phyloP scores from a whole-genome alignment of 2,797 vertebrate species.

The Crypturellus tataupa region DNA sequence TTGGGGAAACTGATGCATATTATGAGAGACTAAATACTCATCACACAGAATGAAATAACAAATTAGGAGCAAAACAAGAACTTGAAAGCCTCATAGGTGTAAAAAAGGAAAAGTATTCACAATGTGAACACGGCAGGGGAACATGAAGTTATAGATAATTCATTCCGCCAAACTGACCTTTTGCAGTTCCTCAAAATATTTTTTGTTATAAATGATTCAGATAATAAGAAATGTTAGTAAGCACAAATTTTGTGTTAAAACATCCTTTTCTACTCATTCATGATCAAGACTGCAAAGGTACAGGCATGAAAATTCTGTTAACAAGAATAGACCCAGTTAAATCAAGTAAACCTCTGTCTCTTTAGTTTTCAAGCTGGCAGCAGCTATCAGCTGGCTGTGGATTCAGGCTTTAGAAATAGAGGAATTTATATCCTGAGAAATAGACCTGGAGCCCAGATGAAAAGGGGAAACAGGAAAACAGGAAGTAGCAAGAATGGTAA shows the following conservation, averaged over 20 bases:
- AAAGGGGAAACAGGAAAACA: rapidly evolving
- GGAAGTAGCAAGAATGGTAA: neutral
- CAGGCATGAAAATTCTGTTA: neutral
- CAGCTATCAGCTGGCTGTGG: neutral
- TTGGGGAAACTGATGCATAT: neutral
- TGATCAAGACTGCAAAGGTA: neutral
- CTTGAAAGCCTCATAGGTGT: neutral
- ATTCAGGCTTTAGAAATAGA: neutral
- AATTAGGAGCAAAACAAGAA: neutral
- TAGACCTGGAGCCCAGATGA: neutral
- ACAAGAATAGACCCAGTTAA: neutral
- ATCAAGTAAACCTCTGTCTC: neutral
- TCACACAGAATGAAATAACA: neutral
- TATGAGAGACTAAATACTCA: neutral
- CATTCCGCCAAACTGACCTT: rapidly evolving
- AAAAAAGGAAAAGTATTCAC: neutral
- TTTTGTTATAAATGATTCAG: no score
- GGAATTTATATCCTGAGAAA: neutral
- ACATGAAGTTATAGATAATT: neutral
- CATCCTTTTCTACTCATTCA: neutral
- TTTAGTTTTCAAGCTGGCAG: neutral
- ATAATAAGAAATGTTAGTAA: no score
- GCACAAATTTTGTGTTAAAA: neutral
- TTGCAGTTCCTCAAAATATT: neutral
- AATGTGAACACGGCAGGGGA: neutral